Base-by-base conservation (phyloP, 53 echinoderm and acorn worm species). In the Holothuria scabra region DNA sequence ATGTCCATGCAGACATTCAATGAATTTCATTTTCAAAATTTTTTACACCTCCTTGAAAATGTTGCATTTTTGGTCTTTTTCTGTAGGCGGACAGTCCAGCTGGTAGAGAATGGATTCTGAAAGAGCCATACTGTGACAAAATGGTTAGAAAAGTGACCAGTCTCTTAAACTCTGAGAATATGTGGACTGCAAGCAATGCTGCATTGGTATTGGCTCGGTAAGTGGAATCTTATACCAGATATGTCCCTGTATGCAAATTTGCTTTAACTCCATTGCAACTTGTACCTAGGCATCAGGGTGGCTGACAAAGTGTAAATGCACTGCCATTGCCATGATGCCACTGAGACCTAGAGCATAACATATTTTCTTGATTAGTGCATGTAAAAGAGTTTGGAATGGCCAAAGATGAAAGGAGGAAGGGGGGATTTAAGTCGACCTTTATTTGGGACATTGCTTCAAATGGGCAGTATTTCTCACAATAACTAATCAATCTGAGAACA, bases 181-280 rank as follows among this genome's bases (percentile, higher is more conserved):
- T 92, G 89, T 97, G 97, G 97, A 97, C 97, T 23, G 97, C 94
- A 34, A 97, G 97, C 81, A 97, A 97, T 87, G 92, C 94, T 75
- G 94, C 97, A 20, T 81, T 97, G 33, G 97, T 97, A 34, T 79
- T 97, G 35, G 97, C 97, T 25, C 90, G 95, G 95, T 95, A 83
- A 71, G 84, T 48, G 31, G 22, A 23, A 35, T 37, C 34, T 70
- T 1, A 64, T 0, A 64, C 3, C 52, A 14, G 2, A 13, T 32
- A 1, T 65, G 4, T 8, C 14, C 52, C 52, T 13, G 35, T 3
- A 41, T 4, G 41, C 10, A n/a, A n/a, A 41, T 41, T 10, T 41
- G 41, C 63, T 21, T 13, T 0, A 23, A 44, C 21, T 37, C 24
- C n/a, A 6, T n/a, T 41, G 41, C 41, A 41, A 10, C n/a, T 3